phyloP scores from a whole-genome alignment of 2,888 invertebrate species.

The Coecobrya sp. region DNA sequence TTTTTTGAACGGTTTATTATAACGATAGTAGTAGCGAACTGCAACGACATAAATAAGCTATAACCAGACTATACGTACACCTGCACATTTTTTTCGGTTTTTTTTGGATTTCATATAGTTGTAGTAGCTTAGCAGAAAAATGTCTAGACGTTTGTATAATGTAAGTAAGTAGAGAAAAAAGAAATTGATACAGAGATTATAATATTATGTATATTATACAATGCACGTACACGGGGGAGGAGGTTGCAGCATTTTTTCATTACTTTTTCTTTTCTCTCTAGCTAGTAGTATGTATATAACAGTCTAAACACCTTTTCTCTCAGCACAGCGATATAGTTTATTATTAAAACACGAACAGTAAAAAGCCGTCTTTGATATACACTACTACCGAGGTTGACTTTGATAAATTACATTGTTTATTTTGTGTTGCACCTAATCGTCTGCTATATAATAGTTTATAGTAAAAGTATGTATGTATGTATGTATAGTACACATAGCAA shows the following conservation, averaged over 20 bases:
- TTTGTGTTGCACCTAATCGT: not conserved
- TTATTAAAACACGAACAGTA: slow-evolving; percentile 36
- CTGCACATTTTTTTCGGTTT: slow-evolving; percentile 4
- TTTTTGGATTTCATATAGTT: not conserved
- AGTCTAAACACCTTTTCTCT: not conserved
- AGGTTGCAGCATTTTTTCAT: not conserved
- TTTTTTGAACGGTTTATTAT: slow-evolving; percentile 30
- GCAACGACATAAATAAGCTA: not conserved
- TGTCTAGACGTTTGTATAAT: not conserved
- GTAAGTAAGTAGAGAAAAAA: not conserved
- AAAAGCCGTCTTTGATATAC: slow-evolving; percentile 30
- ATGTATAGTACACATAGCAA: slow-evolving; percentile 39
- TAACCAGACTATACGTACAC: slow-evolving; percentile 12
- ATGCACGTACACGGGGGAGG: not conserved
- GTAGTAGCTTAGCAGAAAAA: not conserved
- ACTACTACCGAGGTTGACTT: slow-evolving; percentile 17
- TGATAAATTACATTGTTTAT: slow-evolving; percentile 28
- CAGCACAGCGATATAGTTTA: not conserved
- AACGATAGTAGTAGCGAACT: not conserved
- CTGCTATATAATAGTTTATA: not conserved
- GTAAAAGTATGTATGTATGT: slow-evolving; percentile 1
- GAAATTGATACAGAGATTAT: not conserved
- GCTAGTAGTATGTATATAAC: not conserved
- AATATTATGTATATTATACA: not conserved
- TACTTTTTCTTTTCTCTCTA: not conserved